Base-by-base conservation (phyloP, 2,888 invertebrate species). In the Clistopyga incitator region DNA sequence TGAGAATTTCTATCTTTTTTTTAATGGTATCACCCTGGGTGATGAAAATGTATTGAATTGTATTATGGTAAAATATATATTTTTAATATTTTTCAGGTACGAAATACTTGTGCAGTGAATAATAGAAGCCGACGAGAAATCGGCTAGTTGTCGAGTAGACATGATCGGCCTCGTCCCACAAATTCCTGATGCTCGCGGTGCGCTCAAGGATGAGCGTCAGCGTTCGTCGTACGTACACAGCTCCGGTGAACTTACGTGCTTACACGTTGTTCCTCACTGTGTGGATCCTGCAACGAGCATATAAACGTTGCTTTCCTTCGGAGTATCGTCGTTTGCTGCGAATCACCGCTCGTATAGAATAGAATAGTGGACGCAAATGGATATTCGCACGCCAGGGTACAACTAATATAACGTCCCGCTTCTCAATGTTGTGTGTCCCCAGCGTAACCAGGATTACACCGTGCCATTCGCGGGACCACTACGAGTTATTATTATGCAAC, bases 151-250 rank as follows among this genome's bases (percentile, higher is more conserved):
- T 78, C 84, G 78, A 54, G 77, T 56, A 82, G 85, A 72, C 38
- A 20, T 38, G 68, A 84, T 82, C 88, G 91, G 86, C 92, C 92
- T 91, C 89, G 92, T 91, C 86, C 91, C 87, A 92, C 89, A 92
- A 92, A 92, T 91, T 91, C 90, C 89, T 75, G 81, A 76, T 85
- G 64, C 61, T n/a, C 8, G 38, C 13, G 84, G 67, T 84, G 85
- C 85, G 85, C 85, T 88, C 92, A 91, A 92, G 92, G 91, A 92
- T 91, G 86, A 87, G 84, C 89, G 82, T 84, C 81, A 86, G 84
- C 85, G 84, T 84, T 64, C 64, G 3, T 64, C 64, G 3, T 61
- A 61, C 83, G 81, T 34, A 64, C 8, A 45, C 65, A 45, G 3
- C 15, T 68, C 65, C 23, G 47, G 23, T 59, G 29, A 38, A n/a